Percentiles rank a stretch among this genome's conserved stretches.
Evolutionary conservation across 2,888 invertebrate genomes (phyloP).

Genomic region (Apocheima hispidaria): DNA sequence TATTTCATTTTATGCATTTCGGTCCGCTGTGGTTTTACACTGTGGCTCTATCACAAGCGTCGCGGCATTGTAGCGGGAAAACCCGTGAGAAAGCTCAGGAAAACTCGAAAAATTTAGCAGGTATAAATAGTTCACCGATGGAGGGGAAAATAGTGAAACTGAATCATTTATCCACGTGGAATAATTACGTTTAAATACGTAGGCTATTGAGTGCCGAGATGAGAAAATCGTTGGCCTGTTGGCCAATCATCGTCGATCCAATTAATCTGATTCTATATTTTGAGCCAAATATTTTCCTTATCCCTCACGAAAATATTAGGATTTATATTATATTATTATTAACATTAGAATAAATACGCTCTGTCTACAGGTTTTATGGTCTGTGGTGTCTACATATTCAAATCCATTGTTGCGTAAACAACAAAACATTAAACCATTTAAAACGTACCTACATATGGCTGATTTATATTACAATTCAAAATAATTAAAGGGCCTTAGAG

Average conservation of each 20-base stretch:
- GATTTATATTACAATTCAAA: not conserved
- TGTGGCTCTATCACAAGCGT: slow-evolving; percentile 2
- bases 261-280: no score
- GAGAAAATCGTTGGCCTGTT: no score
- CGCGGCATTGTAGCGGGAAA: slow-evolving; percentile 7
- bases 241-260: no score
- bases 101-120: slow-evolving; percentile 13
- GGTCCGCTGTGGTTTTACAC: not conserved
- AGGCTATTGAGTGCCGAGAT: no score
- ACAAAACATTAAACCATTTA: not conserved
- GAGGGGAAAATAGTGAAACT: slow-evolving; percentile 6
- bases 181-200: slow-evolving; percentile 4
- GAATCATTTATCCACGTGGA: slow-evolving; percentile 15
- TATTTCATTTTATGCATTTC: not conserved
- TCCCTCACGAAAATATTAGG: no score
- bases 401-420: not conserved
- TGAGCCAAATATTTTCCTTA: no score
- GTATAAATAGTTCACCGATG: slow-evolving; percentile 25
- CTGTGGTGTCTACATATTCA: no score
- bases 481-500: not conserved
- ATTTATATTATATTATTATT: no score
- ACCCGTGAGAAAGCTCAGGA: slow-evolving; percentile 6
- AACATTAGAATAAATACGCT: no score
- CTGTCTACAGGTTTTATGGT: no score
- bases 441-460: no score